phyloP scores from a whole-genome alignment of 2,888 invertebrate genomes.

The Nemurella pictetii region DNA sequence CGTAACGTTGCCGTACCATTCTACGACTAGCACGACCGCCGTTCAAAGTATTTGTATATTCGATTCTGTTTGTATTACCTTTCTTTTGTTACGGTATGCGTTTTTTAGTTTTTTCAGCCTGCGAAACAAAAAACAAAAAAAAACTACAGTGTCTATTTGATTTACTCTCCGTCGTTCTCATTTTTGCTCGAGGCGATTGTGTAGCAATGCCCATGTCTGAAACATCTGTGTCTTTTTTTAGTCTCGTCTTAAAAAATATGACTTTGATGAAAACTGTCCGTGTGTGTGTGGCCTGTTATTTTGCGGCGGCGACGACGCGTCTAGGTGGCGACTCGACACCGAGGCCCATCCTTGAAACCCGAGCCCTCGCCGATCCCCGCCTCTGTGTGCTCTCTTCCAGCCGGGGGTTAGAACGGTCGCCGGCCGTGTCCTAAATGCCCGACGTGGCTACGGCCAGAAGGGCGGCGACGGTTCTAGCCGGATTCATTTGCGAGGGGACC shows the following conservation, averaged over 20 bases:
- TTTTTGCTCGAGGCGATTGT: background rate
- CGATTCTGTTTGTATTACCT: background rate
- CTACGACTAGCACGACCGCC: background rate
- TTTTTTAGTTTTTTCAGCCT: background rate
- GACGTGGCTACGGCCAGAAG: background rate
- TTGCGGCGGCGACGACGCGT: background rate
- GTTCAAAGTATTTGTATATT: background rate
- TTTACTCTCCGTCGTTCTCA: background rate
- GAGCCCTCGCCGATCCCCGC: background rate
- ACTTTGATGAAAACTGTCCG: background rate
- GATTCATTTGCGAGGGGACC: no score
- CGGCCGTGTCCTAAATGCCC: background rate
- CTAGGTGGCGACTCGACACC: background rate
- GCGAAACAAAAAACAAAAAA: background rate
- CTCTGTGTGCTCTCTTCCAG: background rate
- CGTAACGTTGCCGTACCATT: background rate
- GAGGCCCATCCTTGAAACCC: background rate
- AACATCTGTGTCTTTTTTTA: background rate
- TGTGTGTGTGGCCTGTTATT: background rate
- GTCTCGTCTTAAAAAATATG: background rate
- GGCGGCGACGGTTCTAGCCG: background rate
- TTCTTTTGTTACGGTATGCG: background rate
- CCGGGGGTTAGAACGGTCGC: background rate
- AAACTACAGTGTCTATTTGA: background rate
- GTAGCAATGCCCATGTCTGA: background rate